These are phyloP conservation scores for Hippoglossus hippoglossus DNA, from an alignment of 2,797 vertebrate genomes.

Conservation along the genomic window DNA sequence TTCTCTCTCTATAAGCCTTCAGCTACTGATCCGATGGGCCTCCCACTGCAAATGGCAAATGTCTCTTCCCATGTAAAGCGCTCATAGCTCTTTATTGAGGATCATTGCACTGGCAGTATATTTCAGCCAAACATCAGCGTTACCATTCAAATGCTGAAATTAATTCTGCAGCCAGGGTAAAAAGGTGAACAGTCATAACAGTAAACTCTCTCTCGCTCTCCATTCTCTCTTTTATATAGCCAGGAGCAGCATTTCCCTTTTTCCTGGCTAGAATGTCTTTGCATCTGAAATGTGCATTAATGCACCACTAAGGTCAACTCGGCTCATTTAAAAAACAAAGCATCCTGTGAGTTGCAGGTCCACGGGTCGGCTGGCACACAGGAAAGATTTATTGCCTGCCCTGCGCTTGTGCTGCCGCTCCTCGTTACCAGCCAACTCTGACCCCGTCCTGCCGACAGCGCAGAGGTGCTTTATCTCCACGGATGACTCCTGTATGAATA, in stretches of 20 bases:
- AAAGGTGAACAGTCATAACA: slow-evolving; percentile 77
- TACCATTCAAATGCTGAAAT: slow-evolving; percentile 75
- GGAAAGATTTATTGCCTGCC: slow-evolving; percentile 78
- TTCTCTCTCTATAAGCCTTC: slow-evolving; percentile 38
- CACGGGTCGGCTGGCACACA: slow-evolving; percentile 63
- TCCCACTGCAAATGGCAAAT: slow-evolving; percentile 73
- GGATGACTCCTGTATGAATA: slow-evolving; percentile 77
- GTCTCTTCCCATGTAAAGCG: slow-evolving; percentile 70
- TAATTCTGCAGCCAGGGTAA: slow-evolving; percentile 74
- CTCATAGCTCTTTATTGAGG: slow-evolving; percentile 73
- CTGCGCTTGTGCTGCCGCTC: slow-evolving; percentile 62
- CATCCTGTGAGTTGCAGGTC: slow-evolving; percentile 61
- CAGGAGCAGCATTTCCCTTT: slow-evolving; percentile 37
- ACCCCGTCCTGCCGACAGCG: slow-evolving; percentile 69
- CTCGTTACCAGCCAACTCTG: slow-evolving; percentile 78
- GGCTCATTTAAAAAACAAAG: slow-evolving; percentile 78
- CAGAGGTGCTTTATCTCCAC: slow-evolving; percentile 71
- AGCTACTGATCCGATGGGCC: slow-evolving; percentile 58
- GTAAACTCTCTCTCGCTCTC: slow-evolving; percentile 51
- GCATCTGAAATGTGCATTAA: slow-evolving; percentile 73
- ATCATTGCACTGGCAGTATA: slow-evolving; percentile 71
- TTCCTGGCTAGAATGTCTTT: slow-evolving; percentile 61
- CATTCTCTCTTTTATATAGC: slow-evolving; percentile 44
- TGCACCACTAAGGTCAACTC: slow-evolving; percentile 72
- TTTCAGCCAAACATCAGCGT: slow-evolving; percentile 74